Evolutionary conservation across 2,797 vertebrate genomes (phyloP).

Genomic region (Etheostoma nigrum): DNA sequence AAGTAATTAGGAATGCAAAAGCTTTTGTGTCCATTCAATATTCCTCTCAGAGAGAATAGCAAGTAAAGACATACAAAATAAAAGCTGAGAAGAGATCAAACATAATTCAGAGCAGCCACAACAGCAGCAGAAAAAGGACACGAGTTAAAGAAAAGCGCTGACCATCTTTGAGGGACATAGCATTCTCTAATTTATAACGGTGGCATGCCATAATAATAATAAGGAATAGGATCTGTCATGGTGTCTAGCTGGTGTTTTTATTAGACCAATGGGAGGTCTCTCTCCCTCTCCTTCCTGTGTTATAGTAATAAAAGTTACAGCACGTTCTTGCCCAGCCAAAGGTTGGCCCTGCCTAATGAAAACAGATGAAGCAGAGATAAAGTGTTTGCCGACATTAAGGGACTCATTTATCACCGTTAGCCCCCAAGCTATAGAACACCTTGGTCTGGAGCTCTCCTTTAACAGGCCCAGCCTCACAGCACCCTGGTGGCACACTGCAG

Average conservation of each 20-base stretch:
- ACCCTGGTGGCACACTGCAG: conserved; percentile 69
- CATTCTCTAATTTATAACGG: conserved; percentile 62
- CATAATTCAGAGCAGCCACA: background rate
- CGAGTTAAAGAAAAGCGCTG: conserved; percentile 24
- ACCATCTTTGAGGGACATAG: conserved; percentile 58
- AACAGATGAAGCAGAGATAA: conserved; percentile 92
- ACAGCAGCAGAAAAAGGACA: conserved; percentile 1
- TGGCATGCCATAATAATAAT: conserved; percentile 65
- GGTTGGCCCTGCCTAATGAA: conserved; percentile 88
- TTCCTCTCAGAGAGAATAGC: conserved; percentile 8
- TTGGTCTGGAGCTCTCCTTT: conserved; percentile 82
- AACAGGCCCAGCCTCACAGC: conserved; percentile 76
- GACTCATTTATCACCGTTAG: conserved; percentile 90
- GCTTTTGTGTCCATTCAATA: background rate
- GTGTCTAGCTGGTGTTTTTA: conserved; percentile 77
- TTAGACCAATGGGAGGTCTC: conserved; percentile 78
- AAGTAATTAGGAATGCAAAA: conserved; percentile 6
- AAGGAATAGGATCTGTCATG: conserved; percentile 74
- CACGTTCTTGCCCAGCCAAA: conserved; percentile 86
- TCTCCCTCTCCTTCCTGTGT: conserved; percentile 70
- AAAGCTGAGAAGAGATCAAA: conserved; percentile 3
- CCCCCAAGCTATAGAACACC: conserved; percentile 85
- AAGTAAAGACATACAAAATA: background rate
- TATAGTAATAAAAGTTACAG: conserved; percentile 82
- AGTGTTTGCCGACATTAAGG: conserved; percentile 90